These are phyloP conservation scores for Heliconius melpomene DNA, from an alignment of 1,140 invertebrate species.

Conservation along the genomic window DNA sequence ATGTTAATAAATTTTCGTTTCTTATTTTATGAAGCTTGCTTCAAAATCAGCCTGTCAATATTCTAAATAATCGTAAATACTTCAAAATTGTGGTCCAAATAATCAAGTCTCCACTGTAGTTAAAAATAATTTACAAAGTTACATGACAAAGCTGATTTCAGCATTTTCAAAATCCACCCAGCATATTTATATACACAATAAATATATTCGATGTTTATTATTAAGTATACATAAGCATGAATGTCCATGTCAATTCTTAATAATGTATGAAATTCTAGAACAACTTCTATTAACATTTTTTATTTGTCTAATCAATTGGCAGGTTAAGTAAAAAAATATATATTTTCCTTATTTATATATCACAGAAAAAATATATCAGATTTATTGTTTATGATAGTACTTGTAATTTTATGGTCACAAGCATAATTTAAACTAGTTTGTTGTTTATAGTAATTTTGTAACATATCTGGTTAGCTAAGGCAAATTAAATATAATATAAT, in stretches of 20 bases:
- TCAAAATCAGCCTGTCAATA: no score
- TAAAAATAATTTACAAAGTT: background rate
- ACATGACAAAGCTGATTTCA: conserved; percentile 1
- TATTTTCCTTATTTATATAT: background rate
- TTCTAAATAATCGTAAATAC: no score
- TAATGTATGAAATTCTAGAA: background rate
- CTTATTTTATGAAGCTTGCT: no score
- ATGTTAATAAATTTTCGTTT: no score
- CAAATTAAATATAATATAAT: background rate
- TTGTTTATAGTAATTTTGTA: background rate
- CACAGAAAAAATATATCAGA: background rate
- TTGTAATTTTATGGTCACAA: conserved; percentile 6
- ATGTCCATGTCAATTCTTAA: conserved; percentile 4
- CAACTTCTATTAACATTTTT: background rate
- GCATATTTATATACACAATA: background rate
- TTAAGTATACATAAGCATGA: background rate
- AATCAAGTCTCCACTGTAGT: background rate
- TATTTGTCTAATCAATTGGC: background rate
- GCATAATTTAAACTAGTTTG: background rate
- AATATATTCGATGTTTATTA: conserved; percentile 6
- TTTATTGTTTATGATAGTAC: background rate
- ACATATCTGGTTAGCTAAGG: background rate
- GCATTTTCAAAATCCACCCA: background rate
- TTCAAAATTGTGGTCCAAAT: background rate
- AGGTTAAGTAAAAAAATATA: background rate